A percentile compares a stretch with the other conserved stretches of the same genome.
Evolutionary conservation across 2,888 invertebrate species (phyloP).

Genomic region (Rhagium mordax): DNA sequence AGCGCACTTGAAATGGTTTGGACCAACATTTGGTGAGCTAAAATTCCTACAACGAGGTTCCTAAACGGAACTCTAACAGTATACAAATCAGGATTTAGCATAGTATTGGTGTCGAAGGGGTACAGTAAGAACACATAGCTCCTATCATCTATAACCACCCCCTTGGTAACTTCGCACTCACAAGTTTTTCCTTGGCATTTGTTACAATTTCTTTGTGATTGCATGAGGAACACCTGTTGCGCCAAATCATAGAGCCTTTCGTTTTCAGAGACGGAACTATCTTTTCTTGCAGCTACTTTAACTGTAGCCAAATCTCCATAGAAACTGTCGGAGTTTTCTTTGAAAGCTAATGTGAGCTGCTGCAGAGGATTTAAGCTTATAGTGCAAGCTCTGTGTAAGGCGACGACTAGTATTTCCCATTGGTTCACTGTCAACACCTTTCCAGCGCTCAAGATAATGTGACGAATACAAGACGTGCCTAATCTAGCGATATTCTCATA

Average conservation of each 20-base stretch:
- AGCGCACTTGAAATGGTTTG: conserved; percentile 92
- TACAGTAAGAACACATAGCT: conserved; percentile 92
- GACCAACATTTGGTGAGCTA: conserved; percentile 93
- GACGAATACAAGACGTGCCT: conserved; percentile 93
- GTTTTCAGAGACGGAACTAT: conserved; percentile 88
- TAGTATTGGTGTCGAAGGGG: conserved; percentile 81
- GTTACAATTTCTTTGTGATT: conserved; percentile 64
- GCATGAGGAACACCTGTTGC: conserved; percentile 87
- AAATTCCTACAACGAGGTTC: conserved; percentile 88
- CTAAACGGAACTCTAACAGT: conserved; percentile 90
- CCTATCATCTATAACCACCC: conserved; percentile 82
- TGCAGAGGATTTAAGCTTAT: conserved; percentile 91
- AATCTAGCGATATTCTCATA: conserved; percentile 92
- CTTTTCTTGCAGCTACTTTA: conserved; percentile 92
- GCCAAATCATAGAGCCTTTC: conserved; percentile 90
- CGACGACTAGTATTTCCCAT: conserved; percentile 89
- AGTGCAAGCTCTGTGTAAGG: conserved; percentile 87
- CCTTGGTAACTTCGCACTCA: conserved; percentile 68
- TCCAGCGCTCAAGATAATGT: conserved; percentile 87
- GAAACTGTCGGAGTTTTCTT: conserved; percentile 93
- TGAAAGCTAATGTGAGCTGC: conserved; percentile 91
- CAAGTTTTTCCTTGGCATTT: conserved; percentile 67
- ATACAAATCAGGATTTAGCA: conserved; percentile 83
- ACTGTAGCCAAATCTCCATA: conserved; percentile 94
- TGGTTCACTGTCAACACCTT: conserved; percentile 85